Conservation (phyloP, 1,140 invertebrate genomes). For the Drosophila santomea region DNA sequence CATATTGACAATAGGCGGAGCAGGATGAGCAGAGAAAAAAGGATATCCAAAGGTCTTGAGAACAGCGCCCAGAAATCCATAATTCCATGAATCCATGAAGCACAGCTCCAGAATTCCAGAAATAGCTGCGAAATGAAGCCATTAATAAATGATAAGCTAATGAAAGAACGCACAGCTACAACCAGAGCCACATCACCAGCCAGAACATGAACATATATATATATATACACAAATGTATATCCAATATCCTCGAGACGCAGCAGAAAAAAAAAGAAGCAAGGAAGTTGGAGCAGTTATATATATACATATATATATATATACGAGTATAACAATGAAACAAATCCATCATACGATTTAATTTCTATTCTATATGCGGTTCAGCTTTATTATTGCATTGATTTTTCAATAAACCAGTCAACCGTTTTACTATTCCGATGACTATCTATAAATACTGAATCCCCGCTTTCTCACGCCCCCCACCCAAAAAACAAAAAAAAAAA, state of each 20-base stretch:
- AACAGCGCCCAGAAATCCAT: slow-evolving; percentile 5
- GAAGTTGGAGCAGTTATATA: slow-evolving; percentile 12
- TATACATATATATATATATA: not conserved
- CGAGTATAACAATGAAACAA: slow-evolving; percentile 44
- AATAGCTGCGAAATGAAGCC: slow-evolving; percentile 29
- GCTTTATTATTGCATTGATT: slow-evolving; percentile 84
- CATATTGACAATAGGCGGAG: slow-evolving; percentile 42
- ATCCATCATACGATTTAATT: slow-evolving; percentile 85
- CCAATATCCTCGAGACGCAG: slow-evolving; percentile 5
- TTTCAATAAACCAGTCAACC: slow-evolving; percentile 66
- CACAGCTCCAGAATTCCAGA: slow-evolving; percentile 1
- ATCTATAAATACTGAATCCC: slow-evolving; percentile 45
- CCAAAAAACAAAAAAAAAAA: not conserved
- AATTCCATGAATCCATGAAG: too few species aligned
- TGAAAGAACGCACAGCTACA: slow-evolving; percentile 48
- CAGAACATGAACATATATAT: slow-evolving; percentile 44
- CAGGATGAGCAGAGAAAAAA: slow-evolving; percentile 7
- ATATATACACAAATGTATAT: slow-evolving; percentile 21
- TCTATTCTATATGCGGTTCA: slow-evolving; percentile 85
- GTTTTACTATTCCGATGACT: slow-evolving; percentile 67
- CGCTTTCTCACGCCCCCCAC: slow-evolving; percentile 20
- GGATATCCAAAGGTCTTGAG: slow-evolving; percentile 20
- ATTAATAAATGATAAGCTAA: slow-evolving; percentile 46
- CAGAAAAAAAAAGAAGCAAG: slow-evolving; percentile 33
- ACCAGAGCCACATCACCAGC: slow-evolving; percentile 38